Evolutionary conservation across 2,888 invertebrate genomes (phyloP).

Genomic region (Trichopria drosophilae): DNA sequence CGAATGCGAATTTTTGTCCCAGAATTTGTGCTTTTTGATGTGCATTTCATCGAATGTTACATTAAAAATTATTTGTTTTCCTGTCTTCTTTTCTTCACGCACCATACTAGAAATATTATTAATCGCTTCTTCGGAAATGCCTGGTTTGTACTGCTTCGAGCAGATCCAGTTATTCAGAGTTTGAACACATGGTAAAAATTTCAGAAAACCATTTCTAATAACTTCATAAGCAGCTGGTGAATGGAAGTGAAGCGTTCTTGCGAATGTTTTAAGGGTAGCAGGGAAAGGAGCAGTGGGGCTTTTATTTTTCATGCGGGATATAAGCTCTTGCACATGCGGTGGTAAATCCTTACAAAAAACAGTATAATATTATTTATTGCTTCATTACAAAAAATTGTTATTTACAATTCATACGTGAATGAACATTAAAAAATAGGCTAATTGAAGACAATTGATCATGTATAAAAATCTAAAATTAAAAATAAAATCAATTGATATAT

Average conservation of each 20-base stretch:
- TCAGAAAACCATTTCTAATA: conserved; percentile 18
- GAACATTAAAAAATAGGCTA: no score
- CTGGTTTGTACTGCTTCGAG: conserved; percentile 19
- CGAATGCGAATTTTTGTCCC: conserved; percentile 8
- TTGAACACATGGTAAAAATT: conserved; percentile 21
- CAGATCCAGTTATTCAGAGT: conserved; percentile 21
- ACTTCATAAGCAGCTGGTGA: conserved; percentile 26
- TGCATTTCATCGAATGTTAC: conserved; percentile 30
- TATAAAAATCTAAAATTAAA: no score
- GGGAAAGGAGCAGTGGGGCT: conserved; percentile 26
- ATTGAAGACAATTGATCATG: no score
- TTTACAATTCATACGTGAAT: no score
- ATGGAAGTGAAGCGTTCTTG: conserved; percentile 23
- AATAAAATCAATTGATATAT: no score
- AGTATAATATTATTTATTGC: no score
- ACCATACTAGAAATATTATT: conserved; percentile 23
- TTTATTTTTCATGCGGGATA: conserved; percentile 18
- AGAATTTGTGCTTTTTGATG: conserved; percentile 22
- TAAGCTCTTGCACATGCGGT: conserved; percentile 15
- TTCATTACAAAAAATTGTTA: no score
- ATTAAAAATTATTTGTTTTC: conserved; percentile 27
- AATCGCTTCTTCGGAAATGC: conserved; percentile 21
- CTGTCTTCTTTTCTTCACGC: conserved; percentile 3
- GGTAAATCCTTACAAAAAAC: no score
- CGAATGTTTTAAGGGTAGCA: conserved; percentile 24